Base-by-base conservation (phyloP, 2,113 vertebrate genomes). In the Antechinus stuartii region DNA sequence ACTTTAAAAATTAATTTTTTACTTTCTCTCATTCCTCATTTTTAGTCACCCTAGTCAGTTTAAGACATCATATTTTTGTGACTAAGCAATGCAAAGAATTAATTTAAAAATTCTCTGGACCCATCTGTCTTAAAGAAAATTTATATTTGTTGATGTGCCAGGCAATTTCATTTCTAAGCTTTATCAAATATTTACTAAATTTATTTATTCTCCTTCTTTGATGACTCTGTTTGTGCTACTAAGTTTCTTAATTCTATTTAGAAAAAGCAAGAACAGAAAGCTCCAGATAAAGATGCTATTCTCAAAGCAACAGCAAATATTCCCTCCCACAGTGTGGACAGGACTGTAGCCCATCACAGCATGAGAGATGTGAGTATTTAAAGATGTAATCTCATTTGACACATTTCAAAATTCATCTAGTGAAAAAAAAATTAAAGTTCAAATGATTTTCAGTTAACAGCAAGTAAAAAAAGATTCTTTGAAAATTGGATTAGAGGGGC, bases 261-360 rank as follows among this genome's bases (percentile, higher is more conserved):
- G 99, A 99, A 99, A 97, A 99, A 99, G 97, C 99, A 99, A 96
- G 99, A 99, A 3, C 99, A 99, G 97, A 99, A 99, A 97, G 99
- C 99, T 97, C 99, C 99, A 0, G 99, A 99, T 98, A 99, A 99
- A 97, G 99, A 99, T 0, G 99, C 99, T 14, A 99, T 99, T 56
- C 98, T 99, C 55, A 99, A 99, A 96, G 99, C 99, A 0, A 99
- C 99, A 0, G 98, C 99, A 92, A 98, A 91, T 92, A 98, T 99
- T 96, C 98, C 99, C 0, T 98, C 99, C 25, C 99, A 98, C 91
- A 99, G 98, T 95, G 98, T 97, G 1, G 99, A 99, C 97, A 99
- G 99, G 94, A 99, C 98, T 0, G 99, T 99, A 26, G 99, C 99
- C 12, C 99, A 99, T 91, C 99, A 99, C 97, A 99, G 98, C 98